Percentiles rank a stretch among this genome's conserved stretches.
Conservation (phyloP, 2,888 invertebrate genomes). For the Trissolcus brochymenae region DNA sequence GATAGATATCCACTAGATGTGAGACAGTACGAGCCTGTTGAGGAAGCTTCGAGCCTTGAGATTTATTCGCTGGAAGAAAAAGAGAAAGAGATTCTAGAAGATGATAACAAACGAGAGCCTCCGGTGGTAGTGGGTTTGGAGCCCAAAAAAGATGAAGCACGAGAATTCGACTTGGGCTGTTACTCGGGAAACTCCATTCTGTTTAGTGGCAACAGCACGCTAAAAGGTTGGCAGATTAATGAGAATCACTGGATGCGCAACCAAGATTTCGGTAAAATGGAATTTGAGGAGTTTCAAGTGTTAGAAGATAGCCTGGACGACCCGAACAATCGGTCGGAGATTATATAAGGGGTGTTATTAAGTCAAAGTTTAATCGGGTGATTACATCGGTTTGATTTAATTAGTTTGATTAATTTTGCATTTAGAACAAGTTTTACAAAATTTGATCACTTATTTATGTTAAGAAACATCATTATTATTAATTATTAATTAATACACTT, state of each 20-base stretch:
- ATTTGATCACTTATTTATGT: neutral
- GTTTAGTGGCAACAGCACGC: conserved; percentile 63
- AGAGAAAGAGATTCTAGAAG: conserved; percentile 48
- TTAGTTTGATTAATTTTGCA: neutral
- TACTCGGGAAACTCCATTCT: conserved; percentile 61
- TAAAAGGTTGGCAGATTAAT: conserved; percentile 74
- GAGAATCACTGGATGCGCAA: conserved; percentile 79
- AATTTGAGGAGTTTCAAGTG: conserved; percentile 89
- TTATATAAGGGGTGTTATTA: conserved; percentile 10
- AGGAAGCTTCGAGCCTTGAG: conserved; percentile 73
- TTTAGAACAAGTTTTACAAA: neutral
- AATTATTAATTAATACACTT: too few species aligned
- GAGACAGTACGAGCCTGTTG: conserved; percentile 67
- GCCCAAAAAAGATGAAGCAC: conserved; percentile 74
- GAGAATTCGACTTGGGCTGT: conserved; percentile 71
- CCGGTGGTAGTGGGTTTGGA: conserved; percentile 78
- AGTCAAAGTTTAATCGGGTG: neutral
- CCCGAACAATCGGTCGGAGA: conserved; percentile 59
- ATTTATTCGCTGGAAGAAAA: conserved; percentile 66
- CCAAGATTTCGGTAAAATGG: conserved; percentile 86
- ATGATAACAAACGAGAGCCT: conserved; percentile 67
- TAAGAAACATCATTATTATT: too few species aligned
- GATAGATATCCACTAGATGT: conserved; percentile 59
- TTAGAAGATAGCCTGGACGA: conserved; percentile 81
- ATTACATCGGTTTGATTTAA: neutral